Conservation (phyloP, 2,888 invertebrate species). For the Antheraea assamensis region DNA sequence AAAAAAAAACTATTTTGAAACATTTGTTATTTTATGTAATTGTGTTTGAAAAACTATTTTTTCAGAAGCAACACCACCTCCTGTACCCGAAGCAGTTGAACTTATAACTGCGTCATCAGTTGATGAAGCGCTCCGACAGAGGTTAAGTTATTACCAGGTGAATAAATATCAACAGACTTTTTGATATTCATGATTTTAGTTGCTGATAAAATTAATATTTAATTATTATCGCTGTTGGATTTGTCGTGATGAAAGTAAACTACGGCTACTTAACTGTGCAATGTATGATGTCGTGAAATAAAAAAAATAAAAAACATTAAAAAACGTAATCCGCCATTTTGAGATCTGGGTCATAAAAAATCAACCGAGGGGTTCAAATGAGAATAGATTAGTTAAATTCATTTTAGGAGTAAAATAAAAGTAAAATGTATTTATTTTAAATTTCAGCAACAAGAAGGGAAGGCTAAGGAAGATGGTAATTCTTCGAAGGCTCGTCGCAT, state of each 20-base stretch:
- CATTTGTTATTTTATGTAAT: background rate
- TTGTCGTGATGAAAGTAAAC: no score
- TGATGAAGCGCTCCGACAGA: slow-evolving; percentile 90
- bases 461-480: slow-evolving; percentile 91
- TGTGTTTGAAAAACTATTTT: no score
- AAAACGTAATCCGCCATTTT: no score
- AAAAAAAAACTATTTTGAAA: background rate
- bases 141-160: slow-evolving; percentile 90
- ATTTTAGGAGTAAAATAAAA: no score
- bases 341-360: no score
- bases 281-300: no score
- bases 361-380: no score
- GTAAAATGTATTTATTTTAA: background rate
- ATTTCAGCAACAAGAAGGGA: slow-evolving; percentile 84
- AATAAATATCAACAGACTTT: slow-evolving; percentile 25
- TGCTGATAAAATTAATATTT: background rate
- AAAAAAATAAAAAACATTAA: no score
- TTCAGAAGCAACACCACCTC: slow-evolving; percentile 47
- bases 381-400: no score
- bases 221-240: background rate
- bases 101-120: slow-evolving; percentile 80
- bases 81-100: slow-evolving; percentile 39
- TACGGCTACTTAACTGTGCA: no score
- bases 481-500: slow-evolving; percentile 93
- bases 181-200: background rate